Evolutionary conservation across 2,888 invertebrate species (phyloP), one percentile per base, ranked within the genome.

Genomic region (Acleris cristana): DNA sequence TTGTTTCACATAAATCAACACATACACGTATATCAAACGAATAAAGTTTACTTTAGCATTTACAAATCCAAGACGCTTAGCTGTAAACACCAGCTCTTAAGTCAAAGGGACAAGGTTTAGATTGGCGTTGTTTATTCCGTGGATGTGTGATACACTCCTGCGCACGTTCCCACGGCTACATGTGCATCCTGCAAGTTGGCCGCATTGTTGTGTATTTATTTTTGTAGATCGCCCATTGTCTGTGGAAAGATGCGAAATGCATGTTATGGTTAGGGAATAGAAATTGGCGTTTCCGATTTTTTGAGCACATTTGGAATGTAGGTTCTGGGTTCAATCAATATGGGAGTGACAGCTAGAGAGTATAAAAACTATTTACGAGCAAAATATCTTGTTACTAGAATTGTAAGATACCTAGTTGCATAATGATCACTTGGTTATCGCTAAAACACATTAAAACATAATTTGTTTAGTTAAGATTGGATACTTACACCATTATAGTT

Each of bases 141-240:
- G n/a, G 12, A 26, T 45, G 64, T 62, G 58, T 10, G 58, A 65
- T 10, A 55, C 40, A n/a, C 56, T 59, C 60, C 19, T 53, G 62
- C 62, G 62, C 30, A 52, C 30, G 52, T 67, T 67, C 67, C 58
- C 67, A 67, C 67, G 67, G 57, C 63, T 45, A 58, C 67, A 67
- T 67, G 67, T 67, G 67, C 67, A 67, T 67, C 63, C 67, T 67
- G 67, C 59, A 60, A 51, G 26, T 58, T 58, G 60, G 14, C 56
- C 55, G 61, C 67, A 67, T 67, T 67, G 67, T 67, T 67, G 10
- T 23, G 53, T 30, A 51, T 67, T 67, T 67, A 63, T 67, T 63
- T 67, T 67, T 48, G 40, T 66, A 21, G 30, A 53, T 57, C 57
- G 14, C 19, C 55, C 52, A 67, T 67, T 63, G 63, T 67, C 61